Evolutionary conservation across 2,797 vertebrate species (phyloP), one percentile per base, ranked within the genome.

Genomic region (Etheostoma nigrum): DNA sequence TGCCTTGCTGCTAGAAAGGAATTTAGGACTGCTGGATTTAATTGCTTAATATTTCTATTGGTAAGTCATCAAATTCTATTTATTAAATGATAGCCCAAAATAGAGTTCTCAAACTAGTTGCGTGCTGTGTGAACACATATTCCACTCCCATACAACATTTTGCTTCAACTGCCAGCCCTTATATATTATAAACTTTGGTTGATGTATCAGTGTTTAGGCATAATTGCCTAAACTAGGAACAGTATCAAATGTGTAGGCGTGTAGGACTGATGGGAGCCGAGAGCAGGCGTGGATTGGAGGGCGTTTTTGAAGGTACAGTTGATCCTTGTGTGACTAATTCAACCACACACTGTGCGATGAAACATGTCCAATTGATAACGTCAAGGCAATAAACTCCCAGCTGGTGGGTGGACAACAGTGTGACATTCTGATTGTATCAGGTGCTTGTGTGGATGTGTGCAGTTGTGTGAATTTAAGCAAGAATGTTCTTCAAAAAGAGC

Each of bases 281-380:
- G 53, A 70, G 57, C 72, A 55, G 65, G 53, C 9, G 4, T 57
- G 59, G 30, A 76, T 33, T 51, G 57, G 57, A 68, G 58, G 48
- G 47, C 3, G 12, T 58, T 81, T 66, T 68, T 64, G 51, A 69
- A 76, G 62, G 47, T 57, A 25, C 51, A 23, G 68, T 49, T 81
- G 79, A 86, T 80, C 61, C 58, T 54, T 54, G 67, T 75, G 81
- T 80, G 76, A 88, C 80, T 71, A 84, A 89, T 82, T 67, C 67
- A 81, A 71, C 73, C 71, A 67, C 80, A 84, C 79, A 77, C 66
- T 54, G 71, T 21, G 42, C 60, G 80, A 88, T 85, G 73, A 86
- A 83, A 85, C 69, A 51, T 67, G 86, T 66, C 86, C 65, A 85
- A 77, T 82, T 87, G 72, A 85, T 87, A 79, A 85, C 74, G 72